Evolutionary conservation across 2,113 vertebrate species (phyloP).

Genomic region (Ciconia boyciana): DNA sequence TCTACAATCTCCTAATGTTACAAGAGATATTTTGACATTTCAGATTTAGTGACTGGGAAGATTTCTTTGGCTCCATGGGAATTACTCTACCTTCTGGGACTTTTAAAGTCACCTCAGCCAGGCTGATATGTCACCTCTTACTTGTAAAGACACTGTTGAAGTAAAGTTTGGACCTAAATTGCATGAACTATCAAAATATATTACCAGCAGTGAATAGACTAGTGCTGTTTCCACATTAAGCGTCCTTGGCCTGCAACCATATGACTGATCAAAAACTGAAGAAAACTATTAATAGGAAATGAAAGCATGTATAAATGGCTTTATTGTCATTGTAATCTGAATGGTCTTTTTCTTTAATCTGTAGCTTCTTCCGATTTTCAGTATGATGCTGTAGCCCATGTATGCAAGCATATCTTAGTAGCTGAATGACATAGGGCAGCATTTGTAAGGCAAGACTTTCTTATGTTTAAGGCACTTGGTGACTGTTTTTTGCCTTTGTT

Average conservation of each 20-base stretch:
- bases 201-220: not conserved
- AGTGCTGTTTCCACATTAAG: not conserved
- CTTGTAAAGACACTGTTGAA: not conserved
- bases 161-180: not conserved
- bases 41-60: not conserved
- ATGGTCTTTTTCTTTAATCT: not conserved
- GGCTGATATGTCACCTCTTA: not conserved
- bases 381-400: not conserved
- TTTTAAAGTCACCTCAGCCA: not conserved
- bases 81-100: not conserved
- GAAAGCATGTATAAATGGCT: not conserved
- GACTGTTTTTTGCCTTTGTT: not conserved
- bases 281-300: not conserved
- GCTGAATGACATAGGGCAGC: not conserved
- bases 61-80: not conserved
- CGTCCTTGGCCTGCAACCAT: not conserved
- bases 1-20: not conserved
- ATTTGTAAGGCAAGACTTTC: not conserved
- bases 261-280: not conserved
- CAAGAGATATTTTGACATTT: not conserved
- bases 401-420: not conserved
- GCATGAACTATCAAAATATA: not conserved
- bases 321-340: not conserved
- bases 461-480: not conserved
- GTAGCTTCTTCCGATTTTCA: not conserved